Base-by-base conservation (phyloP, 2,113 vertebrate genomes). In the Tonatia bakeri region DNA sequence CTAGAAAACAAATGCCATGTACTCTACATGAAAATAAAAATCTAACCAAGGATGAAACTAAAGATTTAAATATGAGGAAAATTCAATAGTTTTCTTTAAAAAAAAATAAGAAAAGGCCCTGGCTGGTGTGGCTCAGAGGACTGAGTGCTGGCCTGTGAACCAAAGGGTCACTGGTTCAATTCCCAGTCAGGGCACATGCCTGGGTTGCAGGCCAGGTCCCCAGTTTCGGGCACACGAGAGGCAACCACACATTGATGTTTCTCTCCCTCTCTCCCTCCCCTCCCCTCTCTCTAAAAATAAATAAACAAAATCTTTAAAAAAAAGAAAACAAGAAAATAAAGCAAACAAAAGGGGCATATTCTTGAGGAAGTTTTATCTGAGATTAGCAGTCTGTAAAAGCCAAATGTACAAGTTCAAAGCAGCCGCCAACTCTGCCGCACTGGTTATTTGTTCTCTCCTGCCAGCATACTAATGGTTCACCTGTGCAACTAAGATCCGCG, bases 401-500 rank as follows among this genome's bases (percentile, higher is more conserved):
- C 61, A 86, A 79, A 56, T 0, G 2, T 38, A 54, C 16, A 67
- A 24, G 14, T 26, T 89, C n/a, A 83, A 94, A 72, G 89, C 54
- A 75, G n/a, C 52, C 76, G 26, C 38, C n/a, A 52, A 65, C 65
- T n/a, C 13, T 38, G 31, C n/a, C 81, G 56, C 16, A 40, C 47
- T 83, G 61, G 56, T 8, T 73, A 64, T 95, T 95, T 97, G 96
- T 90, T 94, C 87, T 33, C 54, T 96, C 36, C 6, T 95, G 79
- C 90, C 96, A 96, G 95, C 72, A 91, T 26, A 43, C 17, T 26
- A 69, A 90, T 90, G 92, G 95, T 91, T 94, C 69, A 83, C 77
- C 72, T 89, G 82, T 96, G 90, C 81, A 79, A 79, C 79, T 77
- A 90, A 94, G 54, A 90, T 65, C 65, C 9, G 4, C 1, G 15